phyloP scores from a whole-genome alignment of 1,140 invertebrate species.

The Coelopa frigida region DNA sequence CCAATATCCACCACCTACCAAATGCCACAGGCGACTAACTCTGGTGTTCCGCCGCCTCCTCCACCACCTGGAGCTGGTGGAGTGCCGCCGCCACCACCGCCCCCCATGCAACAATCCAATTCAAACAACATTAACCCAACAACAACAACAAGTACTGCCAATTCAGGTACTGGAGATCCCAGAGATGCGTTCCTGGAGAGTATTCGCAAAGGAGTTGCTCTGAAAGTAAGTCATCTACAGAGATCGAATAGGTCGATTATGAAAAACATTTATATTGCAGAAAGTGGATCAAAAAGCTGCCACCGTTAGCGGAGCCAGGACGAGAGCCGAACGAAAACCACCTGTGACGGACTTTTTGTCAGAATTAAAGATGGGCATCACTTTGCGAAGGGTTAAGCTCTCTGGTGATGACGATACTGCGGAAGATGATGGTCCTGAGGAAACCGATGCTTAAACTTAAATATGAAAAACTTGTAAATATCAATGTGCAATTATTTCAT shows the following conservation, averaged over 20 bases:
- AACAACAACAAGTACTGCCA: background rate
- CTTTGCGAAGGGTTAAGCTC: slow-evolving; percentile 27
- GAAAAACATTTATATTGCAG: slow-evolving; percentile 14
- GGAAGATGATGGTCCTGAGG: slow-evolving; percentile 15
- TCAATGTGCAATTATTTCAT: no score
- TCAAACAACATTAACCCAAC: background rate
- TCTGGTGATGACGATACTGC: slow-evolving; percentile 29
- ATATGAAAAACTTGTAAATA: no score
- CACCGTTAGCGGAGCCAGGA: slow-evolving; percentile 32
- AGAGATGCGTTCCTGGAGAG: background rate
- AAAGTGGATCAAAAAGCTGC: slow-evolving; percentile 36
- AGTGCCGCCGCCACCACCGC: slow-evolving; percentile 15
- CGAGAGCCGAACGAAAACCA: slow-evolving; percentile 29
- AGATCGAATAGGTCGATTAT: background rate
- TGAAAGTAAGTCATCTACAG: slow-evolving; percentile 11
- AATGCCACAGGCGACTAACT: background rate
- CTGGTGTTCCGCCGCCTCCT: background rate
- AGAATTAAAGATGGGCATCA: slow-evolving; percentile 33
- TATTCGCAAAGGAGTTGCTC: background rate
- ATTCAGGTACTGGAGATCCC: slow-evolving; percentile 11
- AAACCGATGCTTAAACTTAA: slow-evolving; percentile 32
- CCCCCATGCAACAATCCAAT: slow-evolving; percentile 9
- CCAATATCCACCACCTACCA: background rate
- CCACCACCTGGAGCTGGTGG: background rate
- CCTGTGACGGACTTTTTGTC: slow-evolving; percentile 27